phyloP scores from a whole-genome alignment of 1,140 invertebrate species.

The Drosophila subobscura region DNA sequence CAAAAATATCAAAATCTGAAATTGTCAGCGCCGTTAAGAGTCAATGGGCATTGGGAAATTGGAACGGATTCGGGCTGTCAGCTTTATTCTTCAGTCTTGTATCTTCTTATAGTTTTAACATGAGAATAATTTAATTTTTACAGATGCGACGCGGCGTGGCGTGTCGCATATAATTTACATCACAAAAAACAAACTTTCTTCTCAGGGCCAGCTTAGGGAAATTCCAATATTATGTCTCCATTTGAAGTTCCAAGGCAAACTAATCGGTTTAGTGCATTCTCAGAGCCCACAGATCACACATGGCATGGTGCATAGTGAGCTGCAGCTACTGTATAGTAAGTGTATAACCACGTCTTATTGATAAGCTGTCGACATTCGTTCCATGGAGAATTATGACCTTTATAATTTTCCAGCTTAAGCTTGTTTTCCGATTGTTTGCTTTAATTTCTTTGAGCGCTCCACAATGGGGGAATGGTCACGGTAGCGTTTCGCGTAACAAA shows the following conservation, averaged over 20 bases:
- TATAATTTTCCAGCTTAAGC: slow-evolving; percentile 35
- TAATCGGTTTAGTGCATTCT: slow-evolving; percentile 58
- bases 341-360: slow-evolving; percentile 26
- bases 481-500: too few species aligned
- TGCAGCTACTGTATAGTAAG: neutral
- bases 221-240: slow-evolving; percentile 39
- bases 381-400: slow-evolving; percentile 20
- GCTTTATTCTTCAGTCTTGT: slow-evolving; percentile 63
- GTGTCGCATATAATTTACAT: slow-evolving; percentile 36
- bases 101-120: slow-evolving; percentile 67
- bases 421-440: slow-evolving; percentile 41
- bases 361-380: slow-evolving; percentile 36
- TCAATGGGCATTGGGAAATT: slow-evolving; percentile 80
- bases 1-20: slow-evolving; percentile 39
- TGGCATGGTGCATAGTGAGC: neutral
- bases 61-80: slow-evolving; percentile 78
- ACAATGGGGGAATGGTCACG: slow-evolving; percentile 5
- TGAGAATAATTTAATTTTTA: slow-evolving; percentile 75
- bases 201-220: slow-evolving; percentile 28
- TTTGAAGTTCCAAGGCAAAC: slow-evolving; percentile 6
- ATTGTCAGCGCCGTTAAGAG: slow-evolving; percentile 75
- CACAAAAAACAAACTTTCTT: slow-evolving; percentile 52
- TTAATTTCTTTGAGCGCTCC: slow-evolving; percentile 32
- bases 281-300: slow-evolving; percentile 8
- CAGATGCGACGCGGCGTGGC: slow-evolving; percentile 2